These are phyloP conservation scores for Charanyca ferruginea DNA, from an alignment of 2,888 invertebrate genomes.

Conservation along the genomic window DNA sequence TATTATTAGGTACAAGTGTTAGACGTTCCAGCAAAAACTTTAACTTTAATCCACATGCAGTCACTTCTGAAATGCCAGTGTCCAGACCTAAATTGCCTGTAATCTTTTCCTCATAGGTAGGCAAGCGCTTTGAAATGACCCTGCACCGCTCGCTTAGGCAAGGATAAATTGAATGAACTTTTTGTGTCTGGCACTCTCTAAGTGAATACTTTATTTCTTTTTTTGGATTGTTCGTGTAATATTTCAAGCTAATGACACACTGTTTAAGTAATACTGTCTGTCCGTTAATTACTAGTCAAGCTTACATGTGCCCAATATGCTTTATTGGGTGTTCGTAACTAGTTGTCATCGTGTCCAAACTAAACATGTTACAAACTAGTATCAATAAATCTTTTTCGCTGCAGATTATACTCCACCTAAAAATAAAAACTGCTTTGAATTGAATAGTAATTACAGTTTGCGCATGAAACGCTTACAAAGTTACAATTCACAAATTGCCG, in stretches of 20 bases:
- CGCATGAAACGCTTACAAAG: constrained; percentile 64
- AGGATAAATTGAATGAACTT: constrained; percentile 67
- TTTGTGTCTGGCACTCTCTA: constrained; percentile 64
- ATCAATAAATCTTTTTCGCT: neutral
- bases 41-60: constrained; percentile 1
- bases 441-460: constrained; percentile 75
- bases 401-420: constrained; percentile 35
- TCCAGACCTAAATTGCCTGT: constrained; percentile 56
- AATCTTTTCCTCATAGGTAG: constrained; percentile 50
- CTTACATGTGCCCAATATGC: neutral
- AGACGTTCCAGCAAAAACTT: constrained; percentile 8
- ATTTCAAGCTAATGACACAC: constrained; percentile 46
- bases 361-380: neutral
- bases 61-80: constrained; percentile 34
- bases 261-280: constrained; percentile 13
- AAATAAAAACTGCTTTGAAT: constrained; percentile 72
- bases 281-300: constrained; percentile 10
- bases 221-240: constrained; percentile 47
- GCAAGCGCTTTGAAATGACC: constrained; percentile 64
- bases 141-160: constrained; percentile 56
- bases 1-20: constrained; percentile 4
- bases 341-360: neutral
- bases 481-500: constrained; percentile 74
- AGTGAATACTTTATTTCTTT: constrained; percentile 51
- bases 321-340: neutral